Evolutionary conservation across 2,797 vertebrate species (phyloP), one percentile per base, ranked within the genome.

Genomic region (Bryconaethiops microstoma): DNA sequence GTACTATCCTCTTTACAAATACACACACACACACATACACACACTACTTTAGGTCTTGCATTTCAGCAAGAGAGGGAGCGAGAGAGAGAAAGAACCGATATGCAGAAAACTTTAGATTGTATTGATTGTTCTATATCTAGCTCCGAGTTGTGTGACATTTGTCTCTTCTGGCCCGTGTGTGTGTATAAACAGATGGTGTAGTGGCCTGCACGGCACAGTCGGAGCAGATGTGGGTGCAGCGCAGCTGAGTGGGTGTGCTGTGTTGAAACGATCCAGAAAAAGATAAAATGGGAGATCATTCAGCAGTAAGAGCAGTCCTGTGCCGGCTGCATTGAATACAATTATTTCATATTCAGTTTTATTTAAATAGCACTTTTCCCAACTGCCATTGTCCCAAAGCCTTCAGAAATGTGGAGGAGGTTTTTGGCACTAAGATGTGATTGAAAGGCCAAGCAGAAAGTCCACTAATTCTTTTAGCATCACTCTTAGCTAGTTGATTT

Each of bases 101-200:
- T 12, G 16, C 42, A 57, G 50, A 80, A 69, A 69, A 77, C 62
- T 42, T 74, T 50, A 79, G 77, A 17, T 60, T 71, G 23, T 81
- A 85, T 85, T 81, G 84, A 85, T 85, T 85, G 0, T 72, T 67
- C 72, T 54, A 70, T 85, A 83, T 81, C 80, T 81, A 81, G 71
- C 59, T n/a, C 59, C 29, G 65, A 83, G 79, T 78, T 78, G 67
- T 52, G 71, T 67, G 67, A 45, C 64, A 50, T 76, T 78, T 72
- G 35, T 29, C 63, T 79, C 59, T 45, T 79, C 60, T 67, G 29
- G 62, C 50, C 17, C 0, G 65, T 60, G 72, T 80, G 17, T 80
- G 78, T 80, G 71, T 80, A 45, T 64, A 80, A 74, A 80, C 78
- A 75, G 79, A 80, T 80, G 79, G 72, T 45, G n/a, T 80, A 75